A percentile compares a stretch with the other conserved stretches of the same genome.
Conservation (phyloP, 2,888 invertebrate genomes). For the Stenolophus ochropezus region DNA sequence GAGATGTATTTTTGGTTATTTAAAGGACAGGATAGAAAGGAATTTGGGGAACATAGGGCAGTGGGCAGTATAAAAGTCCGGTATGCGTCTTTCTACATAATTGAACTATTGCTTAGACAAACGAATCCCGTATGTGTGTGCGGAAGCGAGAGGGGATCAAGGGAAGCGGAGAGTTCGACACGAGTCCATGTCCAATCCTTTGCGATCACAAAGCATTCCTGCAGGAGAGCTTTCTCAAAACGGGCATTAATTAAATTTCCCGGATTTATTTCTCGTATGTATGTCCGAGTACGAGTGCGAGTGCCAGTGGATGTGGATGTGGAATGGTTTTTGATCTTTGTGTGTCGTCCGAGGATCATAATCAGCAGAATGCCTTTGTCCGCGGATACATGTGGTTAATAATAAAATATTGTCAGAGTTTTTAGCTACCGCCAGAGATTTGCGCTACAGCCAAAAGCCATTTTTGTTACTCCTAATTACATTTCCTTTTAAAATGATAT, state of each 20-base stretch:
- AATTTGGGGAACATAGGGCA: background rate
- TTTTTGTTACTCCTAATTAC: background rate
- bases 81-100: conserved; percentile 65
- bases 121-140: conserved; percentile 65
- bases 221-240: conserved; percentile 67
- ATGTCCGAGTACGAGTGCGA: background rate
- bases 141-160: background rate
- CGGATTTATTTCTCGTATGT: conserved; percentile 70
- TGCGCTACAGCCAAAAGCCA: background rate
- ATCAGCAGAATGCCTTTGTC: conserved; percentile 27
- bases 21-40: background rate
- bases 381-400: background rate
- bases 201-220: conserved; percentile 71
- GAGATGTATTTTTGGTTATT: no score
- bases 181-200: conserved; percentile 53
- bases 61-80: background rate
- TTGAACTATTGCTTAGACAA: conserved; percentile 74
- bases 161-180: conserved; percentile 30
- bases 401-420: conserved; percentile 1
- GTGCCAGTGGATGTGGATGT: background rate
- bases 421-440: background rate
- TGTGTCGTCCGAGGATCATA: background rate
- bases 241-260: conserved; percentile 73
- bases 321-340: conserved; percentile 43
- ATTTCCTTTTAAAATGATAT: background rate